These are phyloP conservation scores for Hoplodrina ambigua DNA, from an alignment of 2,888 invertebrate genomes.

Conservation along the genomic window DNA sequence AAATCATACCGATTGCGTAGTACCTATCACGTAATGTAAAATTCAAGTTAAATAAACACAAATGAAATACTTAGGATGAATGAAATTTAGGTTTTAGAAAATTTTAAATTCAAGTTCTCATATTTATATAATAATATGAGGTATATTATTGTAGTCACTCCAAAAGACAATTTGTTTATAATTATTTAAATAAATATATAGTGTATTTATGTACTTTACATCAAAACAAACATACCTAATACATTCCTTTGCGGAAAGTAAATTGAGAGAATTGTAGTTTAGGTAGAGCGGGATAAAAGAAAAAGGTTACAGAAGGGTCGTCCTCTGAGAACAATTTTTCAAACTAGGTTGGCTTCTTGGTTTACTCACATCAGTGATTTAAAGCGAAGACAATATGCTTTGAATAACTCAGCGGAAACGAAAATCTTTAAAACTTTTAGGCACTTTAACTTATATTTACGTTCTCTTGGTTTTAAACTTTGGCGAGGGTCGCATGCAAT, in stretches of 20 bases:
- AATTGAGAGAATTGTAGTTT: constrained; percentile 81
- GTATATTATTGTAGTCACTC: background rate
- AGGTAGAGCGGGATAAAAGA: constrained; percentile 72
- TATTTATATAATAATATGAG: too few relatives aligned
- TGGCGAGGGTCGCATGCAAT: constrained; percentile 25
- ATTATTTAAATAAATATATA: background rate
- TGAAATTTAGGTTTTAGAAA: too few relatives aligned
- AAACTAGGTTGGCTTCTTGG: constrained; percentile 81
- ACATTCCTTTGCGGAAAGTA: constrained; percentile 75
- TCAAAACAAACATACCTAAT: constrained; percentile 59
- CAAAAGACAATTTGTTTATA: too few relatives aligned
- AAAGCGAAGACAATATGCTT: constrained; percentile 66
- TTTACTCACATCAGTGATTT: constrained; percentile 81
- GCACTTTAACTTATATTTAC: constrained; percentile 57
- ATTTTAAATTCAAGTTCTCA: too few relatives aligned
- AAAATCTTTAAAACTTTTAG: constrained; percentile 60
- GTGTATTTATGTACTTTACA: constrained; percentile 3
- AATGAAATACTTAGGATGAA: too few relatives aligned
- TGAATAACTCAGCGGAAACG: constrained; percentile 58
- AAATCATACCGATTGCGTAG: too few relatives aligned
- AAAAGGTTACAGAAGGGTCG: constrained; percentile 76
- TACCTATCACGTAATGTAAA: too few relatives aligned
- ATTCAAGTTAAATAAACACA: too few relatives aligned
- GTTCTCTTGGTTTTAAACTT: constrained; percentile 44
- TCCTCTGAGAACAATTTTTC: constrained; percentile 84